Conservation (phyloP, 2,888 invertebrate genomes). For the Trachelus troglodyta region DNA sequence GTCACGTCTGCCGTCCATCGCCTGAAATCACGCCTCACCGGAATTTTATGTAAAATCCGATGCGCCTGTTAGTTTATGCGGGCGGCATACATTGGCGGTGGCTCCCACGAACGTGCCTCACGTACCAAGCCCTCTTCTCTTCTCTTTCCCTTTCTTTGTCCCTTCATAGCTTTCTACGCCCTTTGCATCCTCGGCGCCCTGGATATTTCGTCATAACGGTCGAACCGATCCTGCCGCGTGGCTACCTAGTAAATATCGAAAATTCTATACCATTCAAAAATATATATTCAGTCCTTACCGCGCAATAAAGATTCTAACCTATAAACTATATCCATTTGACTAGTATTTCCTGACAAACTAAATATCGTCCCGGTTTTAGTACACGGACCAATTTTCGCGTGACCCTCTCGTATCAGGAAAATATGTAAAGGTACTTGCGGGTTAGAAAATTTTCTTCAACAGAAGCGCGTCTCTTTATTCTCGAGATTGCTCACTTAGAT, state of each 20-base stretch:
- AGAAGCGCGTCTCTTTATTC: conserved; percentile 42
- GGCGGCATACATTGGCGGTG: conserved; percentile 64
- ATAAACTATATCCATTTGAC: neutral
- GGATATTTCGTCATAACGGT: conserved; percentile 15
- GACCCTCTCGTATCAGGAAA: conserved; percentile 38
- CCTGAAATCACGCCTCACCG: conserved; percentile 56
- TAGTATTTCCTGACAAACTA: neutral
- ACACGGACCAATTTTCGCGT: conserved; percentile 37
- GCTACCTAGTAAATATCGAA: neutral
- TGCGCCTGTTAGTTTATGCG: conserved; percentile 67
- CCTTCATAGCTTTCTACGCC: conserved; percentile 38
- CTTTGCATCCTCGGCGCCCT: conserved; percentile 22
- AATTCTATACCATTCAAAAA: neutral
- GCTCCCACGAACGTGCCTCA: conserved; percentile 62
- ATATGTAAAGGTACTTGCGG: neutral
- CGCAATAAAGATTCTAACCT: neutral
- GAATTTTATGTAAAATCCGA: conserved; percentile 66
- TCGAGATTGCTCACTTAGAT: conserved; percentile 38
- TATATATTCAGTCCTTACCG: neutral
- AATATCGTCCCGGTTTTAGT: neutral
- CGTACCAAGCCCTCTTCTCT: conserved; percentile 58
- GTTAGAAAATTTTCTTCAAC: conserved; percentile 12
- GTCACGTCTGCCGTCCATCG: conserved; percentile 60
- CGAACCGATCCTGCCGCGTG: neutral
- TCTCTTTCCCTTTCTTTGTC: conserved; percentile 39